These are phyloP conservation scores for Andricus grossulariae DNA, from an alignment of 1,140 invertebrate genomes.

Conservation along the genomic window DNA sequence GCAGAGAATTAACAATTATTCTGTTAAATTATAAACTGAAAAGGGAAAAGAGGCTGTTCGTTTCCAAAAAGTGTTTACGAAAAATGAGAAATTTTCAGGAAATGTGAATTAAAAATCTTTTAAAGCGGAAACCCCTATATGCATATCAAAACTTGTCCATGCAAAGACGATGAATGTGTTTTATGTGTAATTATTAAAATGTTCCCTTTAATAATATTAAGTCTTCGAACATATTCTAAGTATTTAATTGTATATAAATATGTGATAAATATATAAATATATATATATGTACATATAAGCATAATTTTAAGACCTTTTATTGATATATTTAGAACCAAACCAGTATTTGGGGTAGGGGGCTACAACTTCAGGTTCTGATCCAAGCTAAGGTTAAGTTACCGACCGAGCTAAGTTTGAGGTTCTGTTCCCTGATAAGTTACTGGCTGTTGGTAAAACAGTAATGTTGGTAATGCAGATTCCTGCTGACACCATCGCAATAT, in stretches of 20 bases:
- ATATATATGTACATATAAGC: conserved; percentile 53
- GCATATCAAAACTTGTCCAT: conserved; percentile 30
- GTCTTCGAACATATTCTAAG: conserved; percentile 49
- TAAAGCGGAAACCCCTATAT: conserved; percentile 28
- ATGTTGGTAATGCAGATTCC: no score
- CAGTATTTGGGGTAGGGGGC: no score
- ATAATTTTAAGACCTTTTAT: neutral
- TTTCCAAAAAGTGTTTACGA: neutral
- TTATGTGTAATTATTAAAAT: conserved; percentile 45
- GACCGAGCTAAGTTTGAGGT: no score
- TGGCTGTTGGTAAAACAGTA: no score
- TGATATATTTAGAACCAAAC: neutral
- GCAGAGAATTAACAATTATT: neutral
- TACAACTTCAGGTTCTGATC: no score
- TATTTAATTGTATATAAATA: conserved; percentile 51
- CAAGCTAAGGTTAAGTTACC: no score
- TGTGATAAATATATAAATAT: conserved; percentile 52
- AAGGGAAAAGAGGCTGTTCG: neutral
- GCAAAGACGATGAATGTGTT: conserved; percentile 43
- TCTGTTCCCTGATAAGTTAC: no score
- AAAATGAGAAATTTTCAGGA: neutral
- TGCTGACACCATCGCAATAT: no score
- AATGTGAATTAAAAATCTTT: conserved; percentile 10
- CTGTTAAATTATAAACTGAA: neutral
- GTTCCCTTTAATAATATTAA: conserved; percentile 50